These are phyloP conservation scores for Chaetodon trifasciatus DNA, from an alignment of 2,797 vertebrate genomes.

Conservation along the genomic window DNA sequence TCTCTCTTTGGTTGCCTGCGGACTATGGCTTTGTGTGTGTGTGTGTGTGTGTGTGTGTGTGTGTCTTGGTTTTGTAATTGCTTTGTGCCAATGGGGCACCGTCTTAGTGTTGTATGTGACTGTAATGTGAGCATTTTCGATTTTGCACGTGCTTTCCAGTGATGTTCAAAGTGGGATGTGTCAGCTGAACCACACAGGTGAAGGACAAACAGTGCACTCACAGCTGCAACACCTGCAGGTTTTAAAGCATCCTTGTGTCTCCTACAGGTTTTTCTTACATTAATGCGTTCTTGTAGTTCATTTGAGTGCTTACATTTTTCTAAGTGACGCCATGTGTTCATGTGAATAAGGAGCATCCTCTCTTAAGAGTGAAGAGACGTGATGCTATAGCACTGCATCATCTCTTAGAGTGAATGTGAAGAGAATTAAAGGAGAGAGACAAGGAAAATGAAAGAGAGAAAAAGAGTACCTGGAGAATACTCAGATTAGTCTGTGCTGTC, in stretches of 20 bases:
- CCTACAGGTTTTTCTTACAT: background rate
- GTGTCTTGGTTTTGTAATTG: constrained; percentile 72
- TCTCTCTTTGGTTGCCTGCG: constrained; percentile 86
- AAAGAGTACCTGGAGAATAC: background rate
- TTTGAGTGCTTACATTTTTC: no score
- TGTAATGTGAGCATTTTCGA: constrained; percentile 54
- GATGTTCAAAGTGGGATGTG: constrained; percentile 30
- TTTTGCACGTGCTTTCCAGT: constrained; percentile 34
- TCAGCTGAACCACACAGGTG: constrained; percentile 22
- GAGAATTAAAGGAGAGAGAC: background rate
- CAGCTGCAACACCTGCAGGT: background rate
- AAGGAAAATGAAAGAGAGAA: background rate
- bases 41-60: constrained; percentile 19
- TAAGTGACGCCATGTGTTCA: background rate
- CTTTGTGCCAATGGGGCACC: constrained; percentile 71
- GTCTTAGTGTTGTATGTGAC: constrained; percentile 44
- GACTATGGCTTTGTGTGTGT: constrained; percentile 54
- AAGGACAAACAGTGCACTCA: constrained; percentile 24
- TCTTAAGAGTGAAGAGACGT: background rate
- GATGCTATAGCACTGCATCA: background rate
- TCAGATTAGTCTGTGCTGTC: background rate
- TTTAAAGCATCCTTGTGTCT: background rate
- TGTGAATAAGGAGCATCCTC: background rate
- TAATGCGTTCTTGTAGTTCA: background rate
- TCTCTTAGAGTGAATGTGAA: background rate